phyloP scores from a whole-genome alignment of 2,888 invertebrate genomes.

The Rhimphoctona megacephalus region DNA sequence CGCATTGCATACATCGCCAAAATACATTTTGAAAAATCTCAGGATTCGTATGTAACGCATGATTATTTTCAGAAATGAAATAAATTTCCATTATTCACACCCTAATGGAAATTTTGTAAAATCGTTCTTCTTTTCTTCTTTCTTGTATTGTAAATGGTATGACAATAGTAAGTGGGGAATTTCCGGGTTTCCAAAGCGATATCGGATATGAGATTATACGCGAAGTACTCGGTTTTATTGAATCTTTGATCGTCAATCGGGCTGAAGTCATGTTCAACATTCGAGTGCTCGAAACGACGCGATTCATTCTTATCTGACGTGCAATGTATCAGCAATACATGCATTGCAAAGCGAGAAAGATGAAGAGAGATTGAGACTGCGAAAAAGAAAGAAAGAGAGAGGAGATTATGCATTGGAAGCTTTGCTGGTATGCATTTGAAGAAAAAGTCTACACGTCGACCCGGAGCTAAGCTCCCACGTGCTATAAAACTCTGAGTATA shows the following conservation, averaged over 20 bases:
- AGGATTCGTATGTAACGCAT: too few relatives aligned
- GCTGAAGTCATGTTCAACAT: conserved; percentile 12
- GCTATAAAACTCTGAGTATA: conserved; percentile 45
- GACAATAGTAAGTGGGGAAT: neutral
- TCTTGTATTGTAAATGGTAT: neutral
- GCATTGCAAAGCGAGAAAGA: conserved; percentile 14
- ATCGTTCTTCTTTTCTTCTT: too few relatives aligned
- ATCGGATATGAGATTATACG: conserved; percentile 13
- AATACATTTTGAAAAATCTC: too few relatives aligned
- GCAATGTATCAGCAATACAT: conserved; percentile 12
- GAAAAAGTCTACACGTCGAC: conserved; percentile 29
- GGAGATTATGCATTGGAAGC: neutral
- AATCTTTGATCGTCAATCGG: conserved; percentile 21
- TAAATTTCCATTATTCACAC: neutral
- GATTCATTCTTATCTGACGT: conserved; percentile 38
- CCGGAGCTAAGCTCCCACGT: conserved; percentile 22
- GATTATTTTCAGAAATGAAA: neutral
- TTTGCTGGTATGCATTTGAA: neutral
- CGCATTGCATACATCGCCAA: neutral
- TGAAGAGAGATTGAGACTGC: neutral
- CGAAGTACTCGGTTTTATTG: neutral
- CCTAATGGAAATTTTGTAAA: neutral
- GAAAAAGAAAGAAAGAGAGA: neutral
- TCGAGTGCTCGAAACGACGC: conserved; percentile 9
- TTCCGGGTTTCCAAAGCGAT: conserved; percentile 7